Evolutionary conservation across 2,113 vertebrate species (phyloP), one percentile per base, ranked within the genome.

Genomic region (Fregata magnificens): DNA sequence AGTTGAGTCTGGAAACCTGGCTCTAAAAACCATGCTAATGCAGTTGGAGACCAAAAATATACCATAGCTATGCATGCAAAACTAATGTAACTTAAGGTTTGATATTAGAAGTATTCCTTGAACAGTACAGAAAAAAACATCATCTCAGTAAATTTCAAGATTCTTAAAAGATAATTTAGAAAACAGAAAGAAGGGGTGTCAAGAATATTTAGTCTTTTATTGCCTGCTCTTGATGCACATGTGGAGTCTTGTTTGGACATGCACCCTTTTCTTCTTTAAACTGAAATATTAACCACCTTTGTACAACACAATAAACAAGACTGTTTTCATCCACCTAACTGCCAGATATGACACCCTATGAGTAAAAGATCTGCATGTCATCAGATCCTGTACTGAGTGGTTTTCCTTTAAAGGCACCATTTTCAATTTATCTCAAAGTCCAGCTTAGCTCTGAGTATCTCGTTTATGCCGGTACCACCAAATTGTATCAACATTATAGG

Each of bases 381-480:
- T 82, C 90, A 91, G 59, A 82, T 55, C 45, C 62, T 13, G 2
- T 76, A 22, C 31, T 36, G 77, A 65, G 77, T 22, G 16, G 44
- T 74, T 76, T 91, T 88, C 85, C 63, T 85, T 91, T 87, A 94
- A 77, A 93, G 69, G 65, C 65, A 86, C 24, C 4, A 17, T 65
- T 92, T 91, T 77, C 15, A 74, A 44, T 93, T 91, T 90, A 94
- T 93, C 70, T 95, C 81, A 14, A 78, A 87, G 82, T 62, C 70
- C 66, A 87, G 29, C 45, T 90, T 66, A 92, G 86, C 73, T 89
- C 61, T 28, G 61, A 74, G 88, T 26, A 59, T 88, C 81, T 71
- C 65, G 34, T 70, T 76, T 62, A 36, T 53, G 56, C 71, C 7
- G 10, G 31, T 53, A 55, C 44, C 74, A 94, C 87, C 55, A 79